These are phyloP conservation scores for Tetragnatha montana DNA, from an alignment of 2,888 invertebrate genomes.

Conservation along the genomic window DNA sequence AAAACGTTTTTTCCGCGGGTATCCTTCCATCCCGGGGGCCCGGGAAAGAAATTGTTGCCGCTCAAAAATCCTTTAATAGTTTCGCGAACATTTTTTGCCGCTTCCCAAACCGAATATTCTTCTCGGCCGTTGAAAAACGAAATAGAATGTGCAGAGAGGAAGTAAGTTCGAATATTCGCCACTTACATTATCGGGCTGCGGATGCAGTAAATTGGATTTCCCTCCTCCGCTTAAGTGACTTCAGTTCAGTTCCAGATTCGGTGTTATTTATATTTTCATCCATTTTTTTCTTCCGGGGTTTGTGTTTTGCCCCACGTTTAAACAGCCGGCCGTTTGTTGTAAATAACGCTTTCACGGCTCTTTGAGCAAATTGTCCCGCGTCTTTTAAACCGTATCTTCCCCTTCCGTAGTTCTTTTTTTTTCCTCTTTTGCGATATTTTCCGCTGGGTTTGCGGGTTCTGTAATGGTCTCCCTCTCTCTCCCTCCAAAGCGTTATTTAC, in stretches of 20 bases:
- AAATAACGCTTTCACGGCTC: slow-evolving; percentile 62
- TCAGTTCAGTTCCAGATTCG: slow-evolving; percentile 60
- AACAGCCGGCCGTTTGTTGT: slow-evolving; percentile 50
- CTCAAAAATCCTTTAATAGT: slow-evolving; percentile 66
- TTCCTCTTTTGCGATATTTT: slow-evolving; percentile 2
- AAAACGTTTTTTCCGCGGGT: background rate
- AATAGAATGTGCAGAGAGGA: slow-evolving; percentile 48
- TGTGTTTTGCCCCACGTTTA: slow-evolving; percentile 57
- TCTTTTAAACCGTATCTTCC: slow-evolving; percentile 58
- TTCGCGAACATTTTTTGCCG: slow-evolving; percentile 28
- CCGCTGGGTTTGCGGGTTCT: slow-evolving; percentile 5
- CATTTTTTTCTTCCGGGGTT: slow-evolving; percentile 37
- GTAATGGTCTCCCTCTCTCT: background rate
- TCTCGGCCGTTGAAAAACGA: slow-evolving; percentile 39
- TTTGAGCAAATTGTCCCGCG: slow-evolving; percentile 63
- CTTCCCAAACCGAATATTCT: slow-evolving; percentile 38
- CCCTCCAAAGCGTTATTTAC: background rate
- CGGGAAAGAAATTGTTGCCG: slow-evolving; percentile 6
- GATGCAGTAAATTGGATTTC: slow-evolving; percentile 68
- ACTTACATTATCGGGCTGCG: slow-evolving; percentile 58
- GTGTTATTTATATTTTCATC: slow-evolving; percentile 61
- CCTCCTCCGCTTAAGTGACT: slow-evolving; percentile 62
- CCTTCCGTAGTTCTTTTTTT: slow-evolving; percentile 10
- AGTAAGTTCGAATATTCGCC: slow-evolving; percentile 50
- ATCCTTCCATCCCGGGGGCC: background rate